Evolutionary conservation across 2,113 vertebrate species (phyloP), one percentile per base, ranked within the genome.

Genomic region (Nanorana parkeri): DNA sequence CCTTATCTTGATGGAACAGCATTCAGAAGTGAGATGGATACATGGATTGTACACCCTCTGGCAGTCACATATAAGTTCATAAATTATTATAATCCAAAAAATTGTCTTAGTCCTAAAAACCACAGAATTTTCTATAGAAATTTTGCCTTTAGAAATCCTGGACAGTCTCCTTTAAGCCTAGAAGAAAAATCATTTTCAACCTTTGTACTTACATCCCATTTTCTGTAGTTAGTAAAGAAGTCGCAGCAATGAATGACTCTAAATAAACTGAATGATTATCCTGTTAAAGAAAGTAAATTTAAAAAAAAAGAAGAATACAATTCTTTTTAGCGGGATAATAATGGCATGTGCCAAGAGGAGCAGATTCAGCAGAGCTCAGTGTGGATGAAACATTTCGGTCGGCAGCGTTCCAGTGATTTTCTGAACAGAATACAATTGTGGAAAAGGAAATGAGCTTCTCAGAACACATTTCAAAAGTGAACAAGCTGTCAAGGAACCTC

Each of bases 401-500:
- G 80, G 80, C 80, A 66, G 23, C 28, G 29, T 76, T 83, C 80
- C 80, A 83, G 72, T 76, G 71, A 67, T 83, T 83, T 81, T 83
- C 71, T 83, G 63, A 75, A 83, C 72, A 83, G 80, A 83, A 75
- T 83, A 83, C 80, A 83, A 83, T 68, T 36, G 72, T 58, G 72
- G 61, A 68, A 83, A 54, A 68, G 80, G 80, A 83, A 83, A 83
- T 41, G 69, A 83, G 71, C 71, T 83, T 56, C 64, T 76, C 63
- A 76, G 71, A 83, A 83, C 80, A 76, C 80, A 83, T 83, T 76
- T 81, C 51, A 67, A 83, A 83, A 83, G 63, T 83, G 80, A 83
- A 83, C 80, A 83, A 83, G 80, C 80, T 83, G 80, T 83, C 80
- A 83, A 83, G 72, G 71, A 75, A 76, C 63, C 71, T 83, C 66